These are phyloP conservation scores for Bradynema listronoti DNA, from an alignment of 1,140 invertebrate genomes.

Conservation along the genomic window DNA sequence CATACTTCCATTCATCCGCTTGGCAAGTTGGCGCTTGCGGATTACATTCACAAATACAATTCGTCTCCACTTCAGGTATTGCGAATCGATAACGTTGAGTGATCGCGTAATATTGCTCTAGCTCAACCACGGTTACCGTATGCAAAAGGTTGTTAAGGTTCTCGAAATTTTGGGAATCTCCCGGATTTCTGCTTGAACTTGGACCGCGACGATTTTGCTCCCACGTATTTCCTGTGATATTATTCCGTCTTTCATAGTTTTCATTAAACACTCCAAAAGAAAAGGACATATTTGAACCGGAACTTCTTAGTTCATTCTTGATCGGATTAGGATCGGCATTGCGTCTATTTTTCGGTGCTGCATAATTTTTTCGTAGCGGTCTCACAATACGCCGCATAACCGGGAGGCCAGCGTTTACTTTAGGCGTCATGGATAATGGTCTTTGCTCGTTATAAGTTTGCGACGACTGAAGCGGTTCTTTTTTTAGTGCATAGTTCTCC, in stretches of 20 bases:
- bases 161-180: too few species aligned
- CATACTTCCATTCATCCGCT: conserved; percentile 34
- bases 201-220: too few species aligned
- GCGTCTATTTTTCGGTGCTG: too few species aligned
- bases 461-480: background rate
- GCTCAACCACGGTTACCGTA: conserved; percentile 26
- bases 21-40: conserved; percentile 27
- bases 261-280: background rate
- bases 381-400: too few species aligned
- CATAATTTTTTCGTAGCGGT: too few species aligned
- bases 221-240: too few species aligned
- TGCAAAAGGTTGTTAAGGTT: conserved; percentile 28
- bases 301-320: too few species aligned
- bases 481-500: background rate
- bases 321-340: too few species aligned
- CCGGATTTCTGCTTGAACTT: too few species aligned
- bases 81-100: conserved; percentile 43
- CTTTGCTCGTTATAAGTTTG: conserved; percentile 1
- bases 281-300: background rate
- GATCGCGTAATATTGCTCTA: conserved; percentile 42
- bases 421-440: too few species aligned
- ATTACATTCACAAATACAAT: conserved; percentile 41
- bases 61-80: conserved; percentile 37
- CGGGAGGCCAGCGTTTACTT: too few species aligned
- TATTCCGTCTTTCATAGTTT: too few species aligned